Evolutionary conservation across 2,113 vertebrate genomes (phyloP), one percentile per base, ranked within the genome.

Genomic region (Passerina amoena): DNA sequence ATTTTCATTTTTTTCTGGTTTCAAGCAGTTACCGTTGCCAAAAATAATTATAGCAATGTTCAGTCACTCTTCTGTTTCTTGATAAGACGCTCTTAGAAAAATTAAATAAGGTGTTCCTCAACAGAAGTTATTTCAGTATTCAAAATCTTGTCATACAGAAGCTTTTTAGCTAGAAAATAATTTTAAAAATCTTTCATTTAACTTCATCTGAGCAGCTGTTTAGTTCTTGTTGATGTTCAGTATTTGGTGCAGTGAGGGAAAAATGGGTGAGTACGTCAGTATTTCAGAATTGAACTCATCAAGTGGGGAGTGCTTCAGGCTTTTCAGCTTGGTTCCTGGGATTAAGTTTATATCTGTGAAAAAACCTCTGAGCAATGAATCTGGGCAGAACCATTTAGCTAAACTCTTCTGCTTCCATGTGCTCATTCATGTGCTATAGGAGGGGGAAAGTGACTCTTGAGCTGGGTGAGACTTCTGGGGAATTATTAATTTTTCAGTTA

Each of bases 1-100:
- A n/a, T 47, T 95, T 94, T 57, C 9, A 16, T 88, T 88, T 90
- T 77, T 77, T 96, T 73, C 64, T 78, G 12, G 6, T 86, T 92
- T 86, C 79, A 70, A 86, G 35, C 44, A 56, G 38, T 83, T 90
- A 83, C 75, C 16, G 7, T 68, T 77, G 59, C 84, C 13, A 70
- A 35, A 89, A 80, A 47, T 70, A 63, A 63, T 94, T 70, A 50
- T 23, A 54, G 38, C 63, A 61, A 45, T 16, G 9, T 64, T 82
- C 77, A 89, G 20, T 85, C 45, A 48, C 14, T 78, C 19, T 53
- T 86, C 14, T 73, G 4, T 80, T 92, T 82, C 53, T 86, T 40
- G 17, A 48, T 91, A 87, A 95, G 73, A 56, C 61, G 33, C 7
- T 71, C 25, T 37, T 54, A 86, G 57, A 59, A 88, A 82, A 86